Base-by-base conservation (phyloP, 2,797 vertebrate species). In the Gymnothorax reevesii region DNA sequence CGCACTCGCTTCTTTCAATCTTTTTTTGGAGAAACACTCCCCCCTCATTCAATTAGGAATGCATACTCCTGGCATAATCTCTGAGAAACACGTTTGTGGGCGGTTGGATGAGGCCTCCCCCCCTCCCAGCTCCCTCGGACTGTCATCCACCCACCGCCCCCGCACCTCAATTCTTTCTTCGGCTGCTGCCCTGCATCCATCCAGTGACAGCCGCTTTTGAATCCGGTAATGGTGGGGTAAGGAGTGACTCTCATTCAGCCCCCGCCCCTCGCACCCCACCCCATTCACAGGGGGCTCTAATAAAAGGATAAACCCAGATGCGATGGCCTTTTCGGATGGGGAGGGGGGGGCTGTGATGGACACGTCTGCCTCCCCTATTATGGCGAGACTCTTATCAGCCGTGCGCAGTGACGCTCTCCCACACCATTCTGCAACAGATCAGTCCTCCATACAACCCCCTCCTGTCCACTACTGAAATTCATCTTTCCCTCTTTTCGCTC, bases 151-250 rank as follows among this genome's bases (percentile, higher is more conserved):
- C 96, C 94, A 92, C 91, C 92, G 69, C 17, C 94, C 92, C 91
- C 92, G 69, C 20, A 6, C 49, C 49, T 12, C 49, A 49, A 17
- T 2, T 79, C n/a, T 54, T n/a, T 79, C 54, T 79, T 52, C 7
- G 25, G 86, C 85, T 85, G 86, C 85, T 85, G 25, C 88, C 84
- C 88, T 57, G 77, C 69, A 87, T 93, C 93, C 91, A 94, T 95
- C 95, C 94, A 95, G 94, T 97, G 97, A 96, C 96, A 97, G 97
- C 97, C 97, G 97, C 96, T 96, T 96, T 97, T 97, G 96, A 97
- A 96, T 97, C 94, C 94, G 86, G 92, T 95, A 93, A 96, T 96
- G 95, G 95, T 94, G 93, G 93, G 89, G 95, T 93, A 93, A 94
- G 94, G 94, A 94, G 95, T 95, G 95, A 95, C 96, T 96, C 96